These are phyloP conservation scores for Cephus nigrinus DNA, from an alignment of 2,888 invertebrate species.

Conservation along the genomic window DNA sequence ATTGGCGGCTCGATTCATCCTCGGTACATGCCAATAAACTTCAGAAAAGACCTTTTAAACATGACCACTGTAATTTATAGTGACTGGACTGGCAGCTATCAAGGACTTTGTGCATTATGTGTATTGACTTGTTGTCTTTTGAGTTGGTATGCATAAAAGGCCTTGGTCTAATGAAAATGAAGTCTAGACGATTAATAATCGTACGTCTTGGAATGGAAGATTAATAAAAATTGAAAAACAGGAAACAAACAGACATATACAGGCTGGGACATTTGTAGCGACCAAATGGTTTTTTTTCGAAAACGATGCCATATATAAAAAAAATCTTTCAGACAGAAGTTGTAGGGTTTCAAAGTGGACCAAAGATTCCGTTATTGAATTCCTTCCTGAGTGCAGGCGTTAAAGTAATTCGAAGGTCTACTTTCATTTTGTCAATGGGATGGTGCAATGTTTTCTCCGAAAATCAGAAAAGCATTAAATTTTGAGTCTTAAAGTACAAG, in stretches of 20 bases:
- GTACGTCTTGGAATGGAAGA: background rate
- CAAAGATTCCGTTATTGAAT: no score
- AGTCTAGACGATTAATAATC: background rate
- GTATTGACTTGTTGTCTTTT: background rate
- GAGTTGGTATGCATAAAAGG: background rate
- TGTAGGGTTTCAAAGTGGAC: no score
- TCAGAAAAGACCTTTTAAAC: background rate
- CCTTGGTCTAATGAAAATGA: background rate
- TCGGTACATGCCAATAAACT: background rate
- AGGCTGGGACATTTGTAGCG: no score
- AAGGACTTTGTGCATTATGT: background rate
- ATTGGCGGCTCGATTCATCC: background rate
- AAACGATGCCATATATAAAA: no score
- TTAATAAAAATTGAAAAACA: background rate
- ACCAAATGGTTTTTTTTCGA: no score
- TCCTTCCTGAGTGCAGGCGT: no score
- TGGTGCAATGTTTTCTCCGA: no score
- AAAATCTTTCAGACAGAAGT: no score
- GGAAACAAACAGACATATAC: background rate
- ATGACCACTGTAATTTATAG: background rate
- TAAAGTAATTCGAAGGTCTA: no score
- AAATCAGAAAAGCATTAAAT: no score
- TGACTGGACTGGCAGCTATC: background rate
- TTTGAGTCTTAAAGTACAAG: no score
- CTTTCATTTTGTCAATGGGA: no score